Evolutionary conservation across 2,888 invertebrate species (phyloP).

Genomic region (Amblyjoppa fuscipennis): DNA sequence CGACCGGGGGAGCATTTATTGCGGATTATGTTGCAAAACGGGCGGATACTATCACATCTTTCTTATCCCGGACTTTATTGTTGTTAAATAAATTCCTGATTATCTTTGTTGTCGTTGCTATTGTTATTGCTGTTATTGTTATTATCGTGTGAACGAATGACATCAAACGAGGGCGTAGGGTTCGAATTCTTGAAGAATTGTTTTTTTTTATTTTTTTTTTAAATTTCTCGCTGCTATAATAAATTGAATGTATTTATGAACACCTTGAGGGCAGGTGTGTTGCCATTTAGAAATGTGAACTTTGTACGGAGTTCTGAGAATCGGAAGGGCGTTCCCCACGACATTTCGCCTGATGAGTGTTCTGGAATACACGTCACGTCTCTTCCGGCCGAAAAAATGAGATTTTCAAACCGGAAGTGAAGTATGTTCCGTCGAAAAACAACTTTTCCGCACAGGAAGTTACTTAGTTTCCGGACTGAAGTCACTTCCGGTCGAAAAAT

Average conservation of each 20-base stretch:
- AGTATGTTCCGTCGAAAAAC: too few relatives aligned
- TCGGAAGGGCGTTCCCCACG: too few relatives aligned
- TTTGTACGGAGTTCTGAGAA: too few relatives aligned
- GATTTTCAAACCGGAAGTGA: too few relatives aligned
- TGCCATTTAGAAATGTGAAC: not conserved
- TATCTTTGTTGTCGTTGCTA: not conserved
- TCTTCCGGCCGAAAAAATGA: too few relatives aligned
- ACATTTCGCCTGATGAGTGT: too few relatives aligned
- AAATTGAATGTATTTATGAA: not conserved
- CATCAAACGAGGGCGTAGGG: not conserved
- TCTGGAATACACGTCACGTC: too few relatives aligned
- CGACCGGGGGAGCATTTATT: constrained; percentile 28
- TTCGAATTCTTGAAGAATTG: not conserved
- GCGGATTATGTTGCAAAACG: constrained; percentile 28
- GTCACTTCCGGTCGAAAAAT: too few relatives aligned
- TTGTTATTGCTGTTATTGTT: not conserved
- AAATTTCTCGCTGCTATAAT: too few relatives aligned
- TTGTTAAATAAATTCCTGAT: not conserved
- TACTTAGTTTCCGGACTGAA: too few relatives aligned
- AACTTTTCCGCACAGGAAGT: too few relatives aligned
- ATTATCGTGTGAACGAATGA: not conserved
- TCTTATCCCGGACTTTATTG: not conserved
- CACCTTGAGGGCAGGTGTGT: not conserved
- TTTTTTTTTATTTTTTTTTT: too few relatives aligned
- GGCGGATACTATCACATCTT: not conserved